A percentile compares a stretch with the other conserved stretches of the same genome.
Evolutionary conservation across 2,113 vertebrate species (phyloP).

Genomic region (Lophochroa leadbeateri): DNA sequence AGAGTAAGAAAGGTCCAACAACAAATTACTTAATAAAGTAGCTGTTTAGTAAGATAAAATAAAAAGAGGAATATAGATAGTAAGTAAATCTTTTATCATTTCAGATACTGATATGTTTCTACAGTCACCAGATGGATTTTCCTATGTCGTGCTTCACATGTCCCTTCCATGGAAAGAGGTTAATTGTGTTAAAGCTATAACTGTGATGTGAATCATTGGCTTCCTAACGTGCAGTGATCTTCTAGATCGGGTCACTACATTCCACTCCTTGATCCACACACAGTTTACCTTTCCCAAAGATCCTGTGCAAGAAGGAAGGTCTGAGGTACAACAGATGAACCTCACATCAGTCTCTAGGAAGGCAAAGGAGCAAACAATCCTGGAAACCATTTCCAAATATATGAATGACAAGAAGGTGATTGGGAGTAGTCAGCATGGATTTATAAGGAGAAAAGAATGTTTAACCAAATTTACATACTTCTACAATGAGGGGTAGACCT

Average conservation of each 20-base stretch:
- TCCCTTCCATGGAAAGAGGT: accelerated
- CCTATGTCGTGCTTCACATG: not conserved
- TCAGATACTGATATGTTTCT: not conserved
- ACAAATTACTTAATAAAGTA: not conserved
- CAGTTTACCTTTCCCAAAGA: not conserved
- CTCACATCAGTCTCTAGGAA: not conserved
- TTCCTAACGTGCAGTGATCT: not conserved
- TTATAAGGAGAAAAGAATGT: not conserved
- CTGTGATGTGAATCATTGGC: not conserved
- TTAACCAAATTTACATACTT: not conserved
- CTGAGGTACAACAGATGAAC: not conserved
- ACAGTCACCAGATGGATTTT: not conserved
- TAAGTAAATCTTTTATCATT: not conserved
- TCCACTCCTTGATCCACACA: not conserved
- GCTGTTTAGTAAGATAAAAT: not conserved
- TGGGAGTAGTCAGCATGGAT: not conserved
- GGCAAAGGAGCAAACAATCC: not conserved
- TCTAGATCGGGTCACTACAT: not conserved
- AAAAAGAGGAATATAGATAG: not conserved
- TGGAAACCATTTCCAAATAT: not conserved
- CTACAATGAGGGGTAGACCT: not conserved
- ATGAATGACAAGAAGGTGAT: accelerated
- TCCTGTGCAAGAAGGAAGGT: not conserved
- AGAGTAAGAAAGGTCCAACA: not conserved
- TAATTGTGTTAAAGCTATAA: not conserved